phyloP scores from a whole-genome alignment of 2,113 vertebrate genomes.

The Saccopteryx bilineata region DNA sequence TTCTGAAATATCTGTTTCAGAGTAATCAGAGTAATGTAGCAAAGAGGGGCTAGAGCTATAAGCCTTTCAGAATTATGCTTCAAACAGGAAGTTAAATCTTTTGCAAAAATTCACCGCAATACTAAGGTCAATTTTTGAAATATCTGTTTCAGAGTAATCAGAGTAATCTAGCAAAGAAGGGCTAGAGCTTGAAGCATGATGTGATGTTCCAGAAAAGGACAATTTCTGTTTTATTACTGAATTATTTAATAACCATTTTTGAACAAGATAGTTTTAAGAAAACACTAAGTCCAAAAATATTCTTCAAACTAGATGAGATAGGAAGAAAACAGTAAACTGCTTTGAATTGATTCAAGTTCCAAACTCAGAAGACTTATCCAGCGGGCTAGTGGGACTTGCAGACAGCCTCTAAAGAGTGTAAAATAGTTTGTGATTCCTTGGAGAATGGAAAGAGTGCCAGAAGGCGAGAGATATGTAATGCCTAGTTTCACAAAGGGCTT shows the following conservation, averaged over 20 bases:
- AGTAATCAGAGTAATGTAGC: background rate
- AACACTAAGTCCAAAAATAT: background rate
- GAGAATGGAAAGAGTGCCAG: background rate
- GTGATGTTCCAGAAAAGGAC: background rate
- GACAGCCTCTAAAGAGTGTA: constrained; percentile 1
- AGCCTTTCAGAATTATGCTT: background rate
- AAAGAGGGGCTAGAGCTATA: background rate
- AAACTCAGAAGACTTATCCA: background rate
- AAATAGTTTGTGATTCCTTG: background rate
- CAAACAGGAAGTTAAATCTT: background rate
- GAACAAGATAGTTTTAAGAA: background rate
- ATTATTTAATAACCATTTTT: background rate
- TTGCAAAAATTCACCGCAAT: background rate
- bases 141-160: background rate
- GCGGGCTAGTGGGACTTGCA: background rate
- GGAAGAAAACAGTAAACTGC: background rate
- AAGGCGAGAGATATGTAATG: background rate
- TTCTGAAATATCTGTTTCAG: background rate
- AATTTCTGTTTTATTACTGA: background rate
- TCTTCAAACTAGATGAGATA: background rate
- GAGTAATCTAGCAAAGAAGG: background rate
- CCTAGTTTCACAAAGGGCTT: background rate
- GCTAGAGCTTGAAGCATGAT: background rate
- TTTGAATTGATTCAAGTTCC: background rate
- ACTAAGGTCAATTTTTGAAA: background rate